Conservation (phyloP, 2,888 invertebrate species). For the Mesorhabditis sp. region DNA sequence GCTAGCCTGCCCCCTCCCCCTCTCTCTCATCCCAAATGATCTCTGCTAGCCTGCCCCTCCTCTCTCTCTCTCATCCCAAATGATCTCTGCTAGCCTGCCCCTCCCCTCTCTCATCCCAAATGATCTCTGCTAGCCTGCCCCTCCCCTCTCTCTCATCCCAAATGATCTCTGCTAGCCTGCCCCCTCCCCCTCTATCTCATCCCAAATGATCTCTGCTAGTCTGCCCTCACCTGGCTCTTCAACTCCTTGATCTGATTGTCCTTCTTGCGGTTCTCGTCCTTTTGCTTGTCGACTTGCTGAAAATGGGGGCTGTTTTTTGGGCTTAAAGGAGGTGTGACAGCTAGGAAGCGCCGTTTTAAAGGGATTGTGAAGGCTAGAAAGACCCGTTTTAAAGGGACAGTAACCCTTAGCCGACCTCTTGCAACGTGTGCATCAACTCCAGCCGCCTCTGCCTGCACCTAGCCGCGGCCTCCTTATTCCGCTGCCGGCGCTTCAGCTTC, state of each 20-base stretch:
- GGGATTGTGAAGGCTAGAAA: neutral
- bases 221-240: constrained; percentile 14
- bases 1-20: no score
- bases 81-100: no score
- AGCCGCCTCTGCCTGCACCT: constrained; percentile 90
- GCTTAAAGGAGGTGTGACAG: neutral
- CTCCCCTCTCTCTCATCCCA: no score
- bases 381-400: neutral
- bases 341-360: neutral
- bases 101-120: no score
- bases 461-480: constrained; percentile 95
- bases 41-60: no score
- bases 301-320: neutral
- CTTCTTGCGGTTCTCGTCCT: constrained; percentile 24
- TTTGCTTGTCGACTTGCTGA: constrained; percentile 30
- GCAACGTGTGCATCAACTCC: constrained; percentile 86
- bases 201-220: no score
- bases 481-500: constrained; percentile 78
- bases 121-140: no score
- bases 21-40: no score
- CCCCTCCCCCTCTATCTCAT: no score
- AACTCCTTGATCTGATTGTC: constrained; percentile 20
- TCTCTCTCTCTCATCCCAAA: no score
- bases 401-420: constrained; percentile 66
- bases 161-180: no score